phyloP scores from a whole-genome alignment of 2,888 invertebrate species.

The Thecophora atra region DNA sequence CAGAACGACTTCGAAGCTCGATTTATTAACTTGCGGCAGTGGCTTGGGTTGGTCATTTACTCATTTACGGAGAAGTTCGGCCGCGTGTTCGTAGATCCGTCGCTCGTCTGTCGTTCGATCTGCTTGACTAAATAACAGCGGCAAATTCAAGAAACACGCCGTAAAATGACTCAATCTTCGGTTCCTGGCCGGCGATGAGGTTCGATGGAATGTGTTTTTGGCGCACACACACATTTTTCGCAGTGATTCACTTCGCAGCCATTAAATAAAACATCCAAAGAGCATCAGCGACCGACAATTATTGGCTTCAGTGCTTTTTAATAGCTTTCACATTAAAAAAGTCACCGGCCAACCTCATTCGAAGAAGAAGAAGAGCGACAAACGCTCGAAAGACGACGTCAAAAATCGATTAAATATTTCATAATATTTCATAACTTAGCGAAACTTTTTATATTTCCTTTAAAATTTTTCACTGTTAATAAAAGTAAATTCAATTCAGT shows the following conservation, averaged over 20 bases:
- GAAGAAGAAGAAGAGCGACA: background rate
- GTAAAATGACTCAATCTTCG: background rate
- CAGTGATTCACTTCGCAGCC: background rate
- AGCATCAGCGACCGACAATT: slow-evolving; percentile 10
- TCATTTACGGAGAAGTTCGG: background rate
- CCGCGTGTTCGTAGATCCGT: background rate
- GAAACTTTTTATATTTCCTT: no score
- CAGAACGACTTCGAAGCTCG: background rate
- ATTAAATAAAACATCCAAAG: background rate
- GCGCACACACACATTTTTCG: background rate
- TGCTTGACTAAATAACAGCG: background rate
- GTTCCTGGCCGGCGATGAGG: background rate
- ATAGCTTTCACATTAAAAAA: background rate
- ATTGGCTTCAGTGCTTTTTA: background rate
- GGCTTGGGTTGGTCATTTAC: background rate
- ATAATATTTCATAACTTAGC: no score
- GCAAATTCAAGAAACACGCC: slow-evolving; percentile 12
- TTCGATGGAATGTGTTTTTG: slow-evolving; percentile 14
- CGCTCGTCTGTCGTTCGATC: background rate
- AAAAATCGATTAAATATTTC: no score
- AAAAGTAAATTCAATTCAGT: no score
- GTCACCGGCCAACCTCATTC: background rate
- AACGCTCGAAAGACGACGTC: background rate
- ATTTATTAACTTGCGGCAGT: background rate
- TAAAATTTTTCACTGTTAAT: no score